phyloP scores from a whole-genome alignment of 2,888 invertebrate genomes.

The Apocheima hispidaria region DNA sequence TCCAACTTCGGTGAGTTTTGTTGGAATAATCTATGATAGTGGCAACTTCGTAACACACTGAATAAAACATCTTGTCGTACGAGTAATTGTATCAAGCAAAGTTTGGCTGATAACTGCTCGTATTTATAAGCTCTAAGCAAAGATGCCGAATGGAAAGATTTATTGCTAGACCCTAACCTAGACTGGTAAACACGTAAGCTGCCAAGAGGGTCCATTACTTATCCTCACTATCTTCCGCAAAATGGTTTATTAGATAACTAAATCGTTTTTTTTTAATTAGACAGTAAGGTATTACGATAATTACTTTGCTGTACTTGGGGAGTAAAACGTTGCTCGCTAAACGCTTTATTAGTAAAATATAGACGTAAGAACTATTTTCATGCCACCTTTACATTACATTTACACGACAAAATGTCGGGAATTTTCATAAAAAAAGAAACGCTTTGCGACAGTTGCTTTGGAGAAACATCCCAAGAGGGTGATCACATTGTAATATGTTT shows the following conservation, averaged over 20 bases:
- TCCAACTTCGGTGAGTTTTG: too few species aligned
- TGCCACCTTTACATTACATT: too few species aligned
- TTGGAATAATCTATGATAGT: too few species aligned
- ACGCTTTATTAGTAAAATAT: not conserved
- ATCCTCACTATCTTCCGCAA: slow-evolving; percentile 4
- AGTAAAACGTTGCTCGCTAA: not conserved
- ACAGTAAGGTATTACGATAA: not conserved
- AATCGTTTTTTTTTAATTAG: not conserved
- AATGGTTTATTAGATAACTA: slow-evolving; percentile 16
- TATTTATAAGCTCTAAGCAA: slow-evolving; percentile 7
- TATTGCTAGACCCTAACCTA: slow-evolving; percentile 21
- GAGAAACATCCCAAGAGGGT: not conserved
- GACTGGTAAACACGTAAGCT: slow-evolving; percentile 29
- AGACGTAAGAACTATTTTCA: not conserved
- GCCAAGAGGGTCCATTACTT: slow-evolving; percentile 21
- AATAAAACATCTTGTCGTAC: not conserved
- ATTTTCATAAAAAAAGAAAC: not conserved
- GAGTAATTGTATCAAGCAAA: not conserved
- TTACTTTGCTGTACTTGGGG: not conserved
- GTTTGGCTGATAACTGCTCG: slow-evolving; percentile 11
- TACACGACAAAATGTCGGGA: not conserved
- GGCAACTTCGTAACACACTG: not conserved
- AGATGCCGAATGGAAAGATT: slow-evolving; percentile 9
- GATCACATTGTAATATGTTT: not conserved
- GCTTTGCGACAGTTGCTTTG: not conserved